Base-by-base conservation (phyloP, 2,113 vertebrate species). In the Nyctereutes procyonoides region DNA sequence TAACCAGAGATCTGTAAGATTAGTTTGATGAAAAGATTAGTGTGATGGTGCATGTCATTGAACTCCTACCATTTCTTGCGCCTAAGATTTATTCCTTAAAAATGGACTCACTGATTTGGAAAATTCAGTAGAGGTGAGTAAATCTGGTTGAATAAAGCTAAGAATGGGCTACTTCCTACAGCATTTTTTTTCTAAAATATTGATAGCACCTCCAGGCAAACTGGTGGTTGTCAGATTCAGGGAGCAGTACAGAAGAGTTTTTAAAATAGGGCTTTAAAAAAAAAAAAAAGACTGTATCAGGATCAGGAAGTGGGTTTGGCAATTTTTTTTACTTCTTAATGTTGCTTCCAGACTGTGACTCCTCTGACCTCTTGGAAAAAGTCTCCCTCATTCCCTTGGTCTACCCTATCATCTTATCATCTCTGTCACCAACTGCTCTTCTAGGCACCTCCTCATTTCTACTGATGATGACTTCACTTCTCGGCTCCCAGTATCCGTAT, bases 401-500 rank as follows among this genome's bases (percentile, higher is more conserved):
- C 38, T 67, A n/a, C 38, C n/a, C 32, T 51, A 51, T 77, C 73
- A 51, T 30, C 43, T 26, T 76, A 51, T 55, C 79, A 83, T 6
- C 62, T 96, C 71, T 28, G 30, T 79, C 90, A 80, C 83, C 84
- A 88, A 53, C 60, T 62, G 71, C 67, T n/a, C 28, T 60, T 82
- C 58, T 15, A n/a, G 88, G 58, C 73, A 86, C 74, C 89, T 82
- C 51, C 48, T 67, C 77, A 11, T 55, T 35, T 38, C 73, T 65
- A 69, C 24, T 6, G 10, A 60, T 97, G 97, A 97, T 97, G 97
- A 97, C 93, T 51, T 97, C 93, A 97, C 38, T 69, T 32, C 77
- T 74, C 93, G 96, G 92, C 84, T 97, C 86, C 48, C 28, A 71
- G 24, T 26, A 48, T 20, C 51, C 35, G 4, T 43, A 60, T 56